Percentiles rank a stretch among this genome's conserved stretches.
These are phyloP conservation scores for Lophura nycthemera DNA, from an alignment of 2,113 vertebrate genomes.

Conservation along the genomic window DNA sequence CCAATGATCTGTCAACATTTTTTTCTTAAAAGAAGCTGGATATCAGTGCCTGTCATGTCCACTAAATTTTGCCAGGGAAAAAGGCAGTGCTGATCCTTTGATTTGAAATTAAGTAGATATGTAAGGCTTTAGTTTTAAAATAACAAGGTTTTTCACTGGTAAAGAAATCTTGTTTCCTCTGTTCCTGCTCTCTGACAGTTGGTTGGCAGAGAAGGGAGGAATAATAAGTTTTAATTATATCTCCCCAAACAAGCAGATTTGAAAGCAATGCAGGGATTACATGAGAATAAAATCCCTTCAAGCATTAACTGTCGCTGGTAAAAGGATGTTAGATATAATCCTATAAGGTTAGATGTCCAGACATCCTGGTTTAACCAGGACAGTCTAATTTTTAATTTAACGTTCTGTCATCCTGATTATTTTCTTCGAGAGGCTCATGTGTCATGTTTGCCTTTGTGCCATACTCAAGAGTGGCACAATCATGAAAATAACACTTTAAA, in stretches of 20 bases:
- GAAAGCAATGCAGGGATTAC: constrained; percentile 76
- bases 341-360: constrained; percentile 73
- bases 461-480: constrained; percentile 60
- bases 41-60: constrained; percentile 6
- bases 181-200: constrained; percentile 68
- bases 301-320: constrained; percentile 70
- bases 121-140: constrained; percentile 51
- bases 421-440: constrained; percentile 59
- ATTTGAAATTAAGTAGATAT: constrained; percentile 48
- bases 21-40: background rate
- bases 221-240: constrained; percentile 81
- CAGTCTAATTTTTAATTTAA: constrained; percentile 75
- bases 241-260: constrained; percentile 77
- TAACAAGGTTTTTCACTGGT: constrained; percentile 53
- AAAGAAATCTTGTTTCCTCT: constrained; percentile 71
- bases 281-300: constrained; percentile 70
- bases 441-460: constrained; percentile 64
- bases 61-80: constrained; percentile 9
- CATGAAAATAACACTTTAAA: constrained; percentile 72
- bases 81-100: constrained; percentile 13
- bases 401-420: constrained; percentile 69
- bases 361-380: constrained; percentile 64
- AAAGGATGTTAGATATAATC: constrained; percentile 72
- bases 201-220: constrained; percentile 73
- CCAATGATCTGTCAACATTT: background rate